Conservation (phyloP, 2,113 vertebrate genomes). For the Tachuris rubrigastra region DNA sequence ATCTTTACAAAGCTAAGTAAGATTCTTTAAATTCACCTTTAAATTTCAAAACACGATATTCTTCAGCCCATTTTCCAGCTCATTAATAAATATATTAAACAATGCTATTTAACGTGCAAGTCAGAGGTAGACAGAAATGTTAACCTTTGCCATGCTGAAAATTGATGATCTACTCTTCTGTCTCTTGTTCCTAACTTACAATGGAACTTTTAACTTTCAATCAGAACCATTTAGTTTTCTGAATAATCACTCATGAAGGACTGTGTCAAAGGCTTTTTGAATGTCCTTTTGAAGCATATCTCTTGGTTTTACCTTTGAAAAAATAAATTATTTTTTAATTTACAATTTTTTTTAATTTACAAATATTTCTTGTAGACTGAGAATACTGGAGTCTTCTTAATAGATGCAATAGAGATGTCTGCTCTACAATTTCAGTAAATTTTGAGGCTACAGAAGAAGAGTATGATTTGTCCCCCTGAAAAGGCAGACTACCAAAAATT, state of each 20-base stretch:
- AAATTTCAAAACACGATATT: background rate
- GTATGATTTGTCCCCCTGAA: background rate
- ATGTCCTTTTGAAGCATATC: background rate
- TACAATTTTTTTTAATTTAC: too few species aligned
- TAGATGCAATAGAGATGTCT: background rate
- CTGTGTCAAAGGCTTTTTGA: background rate
- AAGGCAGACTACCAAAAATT: background rate
- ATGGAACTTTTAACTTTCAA: constrained; percentile 6
- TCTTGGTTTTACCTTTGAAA: background rate
- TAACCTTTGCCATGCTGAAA: constrained; percentile 40
- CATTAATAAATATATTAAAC: constrained; percentile 35
- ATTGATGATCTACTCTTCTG: background rate
- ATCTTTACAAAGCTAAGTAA: background rate
- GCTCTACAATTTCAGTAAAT: background rate
- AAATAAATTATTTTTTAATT: background rate
- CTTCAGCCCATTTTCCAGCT: background rate
- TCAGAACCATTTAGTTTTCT: background rate
- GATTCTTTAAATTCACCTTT: constrained; percentile 3
- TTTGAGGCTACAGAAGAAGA: background rate
- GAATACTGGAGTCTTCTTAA: background rate
- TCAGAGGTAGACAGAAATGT: background rate
- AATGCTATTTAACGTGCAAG: background rate
- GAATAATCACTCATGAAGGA: background rate
- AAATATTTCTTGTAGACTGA: background rate
- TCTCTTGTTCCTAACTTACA: background rate